Base-by-base conservation (phyloP, 2,888 invertebrate species). In the Epistrophe grossulariae region DNA sequence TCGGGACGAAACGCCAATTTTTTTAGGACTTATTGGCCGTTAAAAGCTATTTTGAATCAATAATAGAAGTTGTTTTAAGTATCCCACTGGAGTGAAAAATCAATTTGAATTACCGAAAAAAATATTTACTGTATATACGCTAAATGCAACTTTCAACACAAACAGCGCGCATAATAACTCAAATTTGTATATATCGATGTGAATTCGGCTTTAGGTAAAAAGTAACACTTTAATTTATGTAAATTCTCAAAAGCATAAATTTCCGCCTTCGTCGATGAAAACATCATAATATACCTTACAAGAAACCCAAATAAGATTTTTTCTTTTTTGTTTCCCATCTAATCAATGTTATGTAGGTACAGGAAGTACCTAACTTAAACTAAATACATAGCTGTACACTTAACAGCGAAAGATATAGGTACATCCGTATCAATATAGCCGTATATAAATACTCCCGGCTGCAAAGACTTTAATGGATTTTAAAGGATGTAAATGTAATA, bases 401-500 rank as follows among this genome's bases (percentile, higher is more conserved):
- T 24, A 24, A 24, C 24, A 24, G 1, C 24, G 24, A 24, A 24
- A 24, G 13, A 43, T 43, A 13, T 40, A 40, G 13, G 6, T 31
- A 43, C 62, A 28, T 66, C 48, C 66, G 66, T 66, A 24, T 10
- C 52, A 52, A 68, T 17, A 55, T 55, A 38, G 15, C 40, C 38
- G n/a, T 70, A 40, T 70, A 40, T 28, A 70, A 70, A 55, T 60
- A 45, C 38, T 38, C 35, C 31, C 38, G 31, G 11, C 28, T 35
- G 35, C 31, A 38, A 77, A 35, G 50, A 50, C 77, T 62, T 50
- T 74, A 78, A 74, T 81, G 81, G 74, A 78, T 85, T 74, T 81
- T 85, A 79, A 85, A 82, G 70, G 70, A 81, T 81, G 85, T 74
- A 78, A 73, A 82, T 72, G 70, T 78, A 79, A 81, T 68, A 81